Base-by-base conservation (phyloP, 2,113 vertebrate species). In the Lagenorhynchus albirostris region DNA sequence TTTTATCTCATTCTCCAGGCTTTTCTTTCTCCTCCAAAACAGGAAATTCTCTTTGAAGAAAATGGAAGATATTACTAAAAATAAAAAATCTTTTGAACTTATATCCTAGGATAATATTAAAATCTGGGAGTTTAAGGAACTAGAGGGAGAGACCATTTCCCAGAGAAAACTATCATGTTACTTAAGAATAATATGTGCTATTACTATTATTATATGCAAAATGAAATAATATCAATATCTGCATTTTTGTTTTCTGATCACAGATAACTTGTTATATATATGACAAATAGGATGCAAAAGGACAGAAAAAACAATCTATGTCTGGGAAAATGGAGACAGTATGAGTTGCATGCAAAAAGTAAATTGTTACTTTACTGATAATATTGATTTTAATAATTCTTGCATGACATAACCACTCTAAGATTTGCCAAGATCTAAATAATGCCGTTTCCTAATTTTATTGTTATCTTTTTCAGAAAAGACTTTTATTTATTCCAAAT, bases 1-100 rank as follows among this genome's bases (percentile, higher is more conserved):
- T 87, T 80, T 93, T 26, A 25, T 36, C 11, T 83, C 33, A 2
- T n/a, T 89, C 62, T 79, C 81, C 5, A 62, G 25, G 29, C 9
- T 88, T 47, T 25, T 63, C 47, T 89, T 93, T 88, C 71, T 89
- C 86, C 67, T 89, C 23, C 36, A 41, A 87, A 73, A 92, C 8
- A 92, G 73, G 60, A 92, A 50, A 90, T 89, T 74, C n/a, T 76
- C 80, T 89, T 82, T 70, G 74, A 88, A 89, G 55, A 86, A 65
- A 36, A 58, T n/a, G 9, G 36, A n/a, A 65, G 44, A 58, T 50
- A 82, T 41, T 63, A 65, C 38, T 84, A 65, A 87, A 96, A 88
- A 60, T 29, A 67, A 23, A 95, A 79, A 80, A 58, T 62, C 4
- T 58, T 89, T 85, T 60, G 70, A 96, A 86, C 89, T 81, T 60